These are phyloP conservation scores for Caenorhabditis wallacei DNA, from an alignment of 2,888 invertebrate species.

Conservation along the genomic window DNA sequence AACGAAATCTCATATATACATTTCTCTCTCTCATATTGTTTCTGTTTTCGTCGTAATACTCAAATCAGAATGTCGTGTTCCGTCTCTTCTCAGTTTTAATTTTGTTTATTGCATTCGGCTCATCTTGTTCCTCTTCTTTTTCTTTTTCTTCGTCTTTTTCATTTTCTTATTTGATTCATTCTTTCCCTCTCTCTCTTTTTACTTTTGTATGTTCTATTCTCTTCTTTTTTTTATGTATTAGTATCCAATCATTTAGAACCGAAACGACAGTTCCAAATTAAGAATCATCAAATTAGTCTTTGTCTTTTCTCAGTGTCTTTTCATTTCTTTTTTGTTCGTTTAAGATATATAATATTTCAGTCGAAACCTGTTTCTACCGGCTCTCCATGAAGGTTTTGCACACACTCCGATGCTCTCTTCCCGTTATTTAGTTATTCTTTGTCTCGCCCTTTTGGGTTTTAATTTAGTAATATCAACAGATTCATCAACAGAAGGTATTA, in stretches of 20 bases:
- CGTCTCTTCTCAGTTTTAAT: constrained; percentile 28
- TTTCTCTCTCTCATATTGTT: too few species aligned
- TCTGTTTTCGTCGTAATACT: neutral
- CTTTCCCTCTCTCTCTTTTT: neutral
- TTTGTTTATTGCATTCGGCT: constrained; percentile 56
- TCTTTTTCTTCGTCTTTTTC: constrained; percentile 19
- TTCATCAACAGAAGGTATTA: constrained; percentile 12
- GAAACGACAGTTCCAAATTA: constrained; percentile 40
- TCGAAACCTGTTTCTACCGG: constrained; percentile 49
- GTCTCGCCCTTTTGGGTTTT: constrained; percentile 43
- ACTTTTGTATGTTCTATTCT: too few species aligned
- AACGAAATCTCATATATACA: too few species aligned
- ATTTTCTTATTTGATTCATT: neutral
- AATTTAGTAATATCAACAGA: neutral
- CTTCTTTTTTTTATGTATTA: neutral
- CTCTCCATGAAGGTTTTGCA: constrained; percentile 55
- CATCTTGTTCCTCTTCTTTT: constrained; percentile 21
- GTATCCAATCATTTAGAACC: constrained; percentile 25
- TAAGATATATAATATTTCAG: constrained; percentile 23
- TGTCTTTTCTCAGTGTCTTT: constrained; percentile 21
- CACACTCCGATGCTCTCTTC: constrained; percentile 38
- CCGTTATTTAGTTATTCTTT: constrained; percentile 50
- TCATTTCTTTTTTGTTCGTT: neutral
- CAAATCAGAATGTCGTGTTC: constrained; percentile 7
- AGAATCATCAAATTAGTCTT: constrained; percentile 34